Evolutionary conservation across 1,140 invertebrate species (phyloP), one percentile per base, ranked within the genome.

Genomic region (Hormaphis cornu): DNA sequence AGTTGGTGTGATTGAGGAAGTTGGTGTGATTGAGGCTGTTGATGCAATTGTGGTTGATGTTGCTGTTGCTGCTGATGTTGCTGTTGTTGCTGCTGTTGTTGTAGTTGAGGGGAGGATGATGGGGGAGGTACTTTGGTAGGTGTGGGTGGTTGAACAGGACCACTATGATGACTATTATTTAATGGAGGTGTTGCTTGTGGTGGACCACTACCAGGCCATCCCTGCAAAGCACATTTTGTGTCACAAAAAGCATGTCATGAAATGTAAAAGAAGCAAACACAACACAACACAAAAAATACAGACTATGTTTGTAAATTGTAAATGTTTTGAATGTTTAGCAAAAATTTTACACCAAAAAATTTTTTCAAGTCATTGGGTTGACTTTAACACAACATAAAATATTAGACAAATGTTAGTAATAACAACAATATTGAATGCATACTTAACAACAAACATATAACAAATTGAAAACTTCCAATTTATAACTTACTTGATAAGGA

Each of bases 401-500:
- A 33, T 16, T 40, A 40, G 53, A 37, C 37, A 56, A 16, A 10
- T 33, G 35, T 58, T 58, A 58, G 35, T 58, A 37, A 56, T 26
- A 7, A 58, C n/a, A n/a, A n/a, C 2, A 35, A 54, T 5, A 54
- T 22, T 24, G 9, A 58, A 40, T 24, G n/a, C 16, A 58, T 10
- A 37, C 22, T n/a, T n/a, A n/a, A n/a, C n/a, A n/a, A n/a, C n/a
- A 0, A 58, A 40, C 14, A 37, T 3, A 26, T 56, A 14, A 35
- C 9, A 33, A 9, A 35, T 3, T 20, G 35, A 20, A 12, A 56
- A 12, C 8, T 56, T 24, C 14, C 12, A 22, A 24, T n/a, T 9
- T 3, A 24, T 24, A 26, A 52, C 50, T 52, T 71, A 73, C 73
- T 72, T 74, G 73, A 69, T 74, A 74, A 26, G 72, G 44, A 33